Conservation (phyloP, 1,140 invertebrate species). For the Leptoteleia sp. region DNA sequence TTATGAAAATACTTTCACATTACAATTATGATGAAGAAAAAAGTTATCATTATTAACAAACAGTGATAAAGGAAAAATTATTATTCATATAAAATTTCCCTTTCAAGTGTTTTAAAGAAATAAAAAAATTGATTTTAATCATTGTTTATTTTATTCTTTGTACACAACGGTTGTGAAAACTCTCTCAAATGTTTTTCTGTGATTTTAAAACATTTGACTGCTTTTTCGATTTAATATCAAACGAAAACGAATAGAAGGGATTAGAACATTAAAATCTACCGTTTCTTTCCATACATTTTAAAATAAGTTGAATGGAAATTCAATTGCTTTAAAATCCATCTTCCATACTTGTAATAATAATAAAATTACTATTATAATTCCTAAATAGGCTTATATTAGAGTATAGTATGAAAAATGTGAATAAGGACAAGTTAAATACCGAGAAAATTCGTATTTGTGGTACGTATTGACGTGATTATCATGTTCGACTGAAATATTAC, state of each 20-base stretch:
- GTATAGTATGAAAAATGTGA: slow-evolving; percentile 9
- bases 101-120: neutral
- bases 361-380: slow-evolving; percentile 22
- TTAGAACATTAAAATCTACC: slow-evolving; percentile 17
- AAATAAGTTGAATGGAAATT: slow-evolving; percentile 18
- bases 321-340: slow-evolving; percentile 20
- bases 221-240: neutral
- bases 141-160: neutral
- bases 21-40: no score
- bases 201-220: neutral
- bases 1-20: no score
- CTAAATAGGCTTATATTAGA: slow-evolving; percentile 11
- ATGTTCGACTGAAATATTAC: no score
- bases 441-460: slow-evolving; percentile 16
- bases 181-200: neutral
- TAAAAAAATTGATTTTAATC: neutral
- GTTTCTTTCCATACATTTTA: slow-evolving; percentile 7
- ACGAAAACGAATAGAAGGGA: no score
- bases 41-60: no score
- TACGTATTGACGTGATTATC: no score
- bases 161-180: neutral
- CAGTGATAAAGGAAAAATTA: no score
- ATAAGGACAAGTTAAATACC: neutral
- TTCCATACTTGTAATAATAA: slow-evolving; percentile 31
- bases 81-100: no score